phyloP scores from a whole-genome alignment of 2,797 vertebrate species.

The Ctenochaetus hawaiiensis region DNA sequence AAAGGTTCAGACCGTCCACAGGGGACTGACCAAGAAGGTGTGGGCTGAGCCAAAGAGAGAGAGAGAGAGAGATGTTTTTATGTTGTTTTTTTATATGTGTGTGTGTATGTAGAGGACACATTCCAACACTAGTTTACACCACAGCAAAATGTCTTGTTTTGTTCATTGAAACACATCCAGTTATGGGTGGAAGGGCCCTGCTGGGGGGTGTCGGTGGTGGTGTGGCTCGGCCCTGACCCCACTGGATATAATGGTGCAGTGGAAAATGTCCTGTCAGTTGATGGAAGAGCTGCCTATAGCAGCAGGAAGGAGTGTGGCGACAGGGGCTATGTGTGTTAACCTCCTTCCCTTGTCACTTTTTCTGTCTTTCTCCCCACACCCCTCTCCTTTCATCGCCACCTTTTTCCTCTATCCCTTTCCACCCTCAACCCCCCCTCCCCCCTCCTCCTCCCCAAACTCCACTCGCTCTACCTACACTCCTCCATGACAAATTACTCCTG shows the following conservation, averaged over 20 bases:
- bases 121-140: conserved; percentile 54
- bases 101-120: conserved; percentile 37
- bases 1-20: conserved; percentile 55
- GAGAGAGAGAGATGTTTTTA: no score
- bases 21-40: conserved; percentile 53
- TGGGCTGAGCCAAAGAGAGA: conserved; percentile 47
- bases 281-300: conserved; percentile 82
- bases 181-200: conserved; percentile 69
- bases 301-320: conserved; percentile 78
- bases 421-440: no score
- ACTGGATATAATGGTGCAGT: conserved; percentile 78
- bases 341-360: conserved; percentile 81
- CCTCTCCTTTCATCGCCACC: conserved; percentile 54
- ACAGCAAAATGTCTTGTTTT: conserved; percentile 53
- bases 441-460: conserved; percentile 51
- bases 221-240: conserved; percentile 71
- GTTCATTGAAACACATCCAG: conserved; percentile 68
- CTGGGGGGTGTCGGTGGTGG: conserved; percentile 61
- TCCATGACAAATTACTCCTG: conserved; percentile 85
- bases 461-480: conserved; percentile 68
- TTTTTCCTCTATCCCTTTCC: conserved; percentile 42
- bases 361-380: conserved; percentile 38
- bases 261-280: conserved; percentile 83
- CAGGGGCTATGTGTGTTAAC: conserved; percentile 81
- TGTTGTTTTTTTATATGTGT: conserved; percentile 27